Percentiles rank a stretch among this genome's conserved stretches.
Conservation (phyloP, 2,797 vertebrate species). For the Malurus splendens region DNA sequence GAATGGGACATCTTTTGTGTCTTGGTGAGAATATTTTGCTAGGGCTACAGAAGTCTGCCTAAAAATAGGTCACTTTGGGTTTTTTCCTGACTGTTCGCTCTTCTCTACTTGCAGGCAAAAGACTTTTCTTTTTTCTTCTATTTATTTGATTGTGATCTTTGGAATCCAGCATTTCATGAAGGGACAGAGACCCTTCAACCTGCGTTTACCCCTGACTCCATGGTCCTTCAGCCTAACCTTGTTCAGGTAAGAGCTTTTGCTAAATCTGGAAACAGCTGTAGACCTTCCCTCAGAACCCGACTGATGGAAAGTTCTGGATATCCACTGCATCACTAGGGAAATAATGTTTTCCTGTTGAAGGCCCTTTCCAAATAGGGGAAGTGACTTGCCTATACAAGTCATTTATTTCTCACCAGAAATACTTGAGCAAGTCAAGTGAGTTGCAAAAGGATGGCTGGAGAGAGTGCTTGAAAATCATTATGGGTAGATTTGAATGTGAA, state of each 20-base stretch:
- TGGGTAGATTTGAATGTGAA: background rate
- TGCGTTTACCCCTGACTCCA: background rate
- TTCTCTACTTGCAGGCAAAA: background rate
- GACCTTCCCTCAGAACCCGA: background rate
- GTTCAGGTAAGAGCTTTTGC: background rate
- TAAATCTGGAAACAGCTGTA: background rate
- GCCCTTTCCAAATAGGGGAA: background rate
- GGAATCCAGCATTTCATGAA: background rate
- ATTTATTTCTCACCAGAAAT: background rate
- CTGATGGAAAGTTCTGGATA: background rate
- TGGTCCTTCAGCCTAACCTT: background rate
- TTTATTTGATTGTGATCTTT: background rate
- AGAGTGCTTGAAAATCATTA: background rate
- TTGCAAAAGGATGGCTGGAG: background rate
- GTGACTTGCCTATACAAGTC: background rate
- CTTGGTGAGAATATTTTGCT: background rate
- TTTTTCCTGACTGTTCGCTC: background rate
- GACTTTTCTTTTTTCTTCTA: background rate
- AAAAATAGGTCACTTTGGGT: background rate
- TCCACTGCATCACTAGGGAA: background rate
- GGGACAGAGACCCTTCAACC: background rate
- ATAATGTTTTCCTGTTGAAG: background rate
- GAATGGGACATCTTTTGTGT: background rate
- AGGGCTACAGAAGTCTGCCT: background rate
- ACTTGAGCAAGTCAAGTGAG: background rate